Evolutionary conservation across 2,797 vertebrate species (phyloP), one percentile per base, ranked within the genome.

Genomic region (Danio tinwini): DNA sequence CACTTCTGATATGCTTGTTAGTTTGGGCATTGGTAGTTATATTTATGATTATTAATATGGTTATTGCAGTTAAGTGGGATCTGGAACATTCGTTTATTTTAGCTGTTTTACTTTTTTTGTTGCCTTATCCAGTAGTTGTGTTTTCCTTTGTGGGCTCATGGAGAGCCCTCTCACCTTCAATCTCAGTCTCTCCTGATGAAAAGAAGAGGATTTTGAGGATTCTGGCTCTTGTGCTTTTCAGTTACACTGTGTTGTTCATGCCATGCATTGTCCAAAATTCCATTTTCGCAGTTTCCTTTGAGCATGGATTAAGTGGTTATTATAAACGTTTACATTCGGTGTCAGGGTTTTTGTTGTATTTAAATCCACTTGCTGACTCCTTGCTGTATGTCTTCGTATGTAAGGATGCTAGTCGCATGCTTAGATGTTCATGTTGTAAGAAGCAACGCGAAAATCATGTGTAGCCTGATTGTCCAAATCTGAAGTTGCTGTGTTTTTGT

Each of bases 361-460:
- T 77, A 9, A 85, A 81, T 67, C 74, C 82, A n/a, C 47, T 83
- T 14, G 59, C 83, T 40, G 87, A 86, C 53, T 56, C 62, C 29
- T 70, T 86, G 17, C 59, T 86, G 56, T 85, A 85, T 68, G 56
- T 88, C 21, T 84, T 86, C 14, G 72, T 88, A 14, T 78, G 80
- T 14, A 86, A 74, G 39, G 79, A 84, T 14, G 52, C 56, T 9
- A 76, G 52, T 21, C 13, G 44, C 70, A 70, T 69, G 0, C 19
- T 84, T 16, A 61, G 49, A 40, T 68, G 0, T 45, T 42, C 63
- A 29, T 70, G 75, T 75, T 75, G 62, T 72, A 71, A 53, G 55
- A 67, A 16, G 11, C 10, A 9, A 4, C 2, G 13, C 61, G 68
- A 42, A 78, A 68, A 74, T 55, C 70, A 55, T 14, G 37, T 55